A percentile compares a stretch with the other conserved stretches of the same genome.
Evolutionary conservation across 2,888 invertebrate species (phyloP).

Genomic region (Xestia rhomboidea): DNA sequence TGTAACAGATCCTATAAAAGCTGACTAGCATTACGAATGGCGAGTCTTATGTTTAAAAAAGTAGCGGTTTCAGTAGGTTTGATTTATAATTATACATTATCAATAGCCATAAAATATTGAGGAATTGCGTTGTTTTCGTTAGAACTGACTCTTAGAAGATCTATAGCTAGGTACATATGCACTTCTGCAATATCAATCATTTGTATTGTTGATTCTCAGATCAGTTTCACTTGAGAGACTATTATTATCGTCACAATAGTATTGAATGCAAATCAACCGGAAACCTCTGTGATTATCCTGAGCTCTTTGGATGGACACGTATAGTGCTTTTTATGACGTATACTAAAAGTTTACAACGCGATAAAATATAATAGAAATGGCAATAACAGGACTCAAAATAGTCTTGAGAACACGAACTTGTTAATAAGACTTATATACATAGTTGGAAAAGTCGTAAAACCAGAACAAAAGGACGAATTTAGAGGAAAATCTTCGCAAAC

Average conservation of each 20-base stretch:
- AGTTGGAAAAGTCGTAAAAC: constrained; percentile 34
- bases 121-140: not conserved
- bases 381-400: constrained; percentile 48
- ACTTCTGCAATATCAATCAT: constrained; percentile 24
- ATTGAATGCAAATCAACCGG: constrained; percentile 85
- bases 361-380: constrained; percentile 57
- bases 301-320: constrained; percentile 62
- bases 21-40: not conserved
- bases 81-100: not conserved
- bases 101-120: not conserved
- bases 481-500: constrained; percentile 65
- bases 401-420: constrained; percentile 16
- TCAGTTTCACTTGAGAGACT: constrained; percentile 62
- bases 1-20: not conserved
- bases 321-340: constrained; percentile 52
- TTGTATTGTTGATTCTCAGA: constrained; percentile 39
- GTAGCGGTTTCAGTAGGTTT: not conserved
- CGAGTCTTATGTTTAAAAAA: not conserved
- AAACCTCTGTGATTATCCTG: constrained; percentile 70
- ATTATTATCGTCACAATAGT: constrained; percentile 72
- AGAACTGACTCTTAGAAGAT: not conserved
- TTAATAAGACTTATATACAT: constrained; percentile 13
- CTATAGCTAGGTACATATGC: constrained; percentile 13
- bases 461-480: constrained; percentile 45
- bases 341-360: constrained; percentile 54